phyloP scores from a whole-genome alignment of 2,888 invertebrate species.

The Galerucella nymphaeae region DNA sequence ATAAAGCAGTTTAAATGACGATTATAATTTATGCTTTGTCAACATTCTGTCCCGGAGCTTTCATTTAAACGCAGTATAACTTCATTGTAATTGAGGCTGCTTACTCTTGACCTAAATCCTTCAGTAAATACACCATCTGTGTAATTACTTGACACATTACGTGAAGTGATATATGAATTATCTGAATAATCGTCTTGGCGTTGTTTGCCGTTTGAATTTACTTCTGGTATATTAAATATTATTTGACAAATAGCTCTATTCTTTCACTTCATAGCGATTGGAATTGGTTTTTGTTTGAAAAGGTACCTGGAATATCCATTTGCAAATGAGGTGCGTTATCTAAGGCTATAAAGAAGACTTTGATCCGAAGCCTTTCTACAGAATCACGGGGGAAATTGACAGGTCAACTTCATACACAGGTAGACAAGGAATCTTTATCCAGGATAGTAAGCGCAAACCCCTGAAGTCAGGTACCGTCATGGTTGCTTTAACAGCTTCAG shows the following conservation, averaged over 20 bases:
- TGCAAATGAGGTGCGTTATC: no score
- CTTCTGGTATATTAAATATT: background rate
- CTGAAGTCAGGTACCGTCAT: no score
- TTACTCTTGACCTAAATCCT: slow-evolving; percentile 14
- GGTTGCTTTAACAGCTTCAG: no score
- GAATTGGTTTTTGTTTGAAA: no score
- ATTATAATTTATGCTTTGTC: background rate
- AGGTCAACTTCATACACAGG: no score
- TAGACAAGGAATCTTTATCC: no score
- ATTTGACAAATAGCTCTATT: background rate
- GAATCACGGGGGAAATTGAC: no score
- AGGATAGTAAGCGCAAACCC: no score
- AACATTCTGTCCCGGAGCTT: background rate
- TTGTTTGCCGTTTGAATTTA: background rate
- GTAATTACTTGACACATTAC: slow-evolving; percentile 13
- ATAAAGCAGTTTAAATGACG: background rate
- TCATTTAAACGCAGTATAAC: slow-evolving; percentile 5
- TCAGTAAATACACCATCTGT: slow-evolving; percentile 12
- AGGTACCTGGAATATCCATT: no score
- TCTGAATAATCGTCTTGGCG: background rate
- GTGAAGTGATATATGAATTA: slow-evolving; percentile 4
- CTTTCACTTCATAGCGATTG: no score
- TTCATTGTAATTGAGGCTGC: slow-evolving; percentile 7
- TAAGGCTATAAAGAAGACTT: no score
- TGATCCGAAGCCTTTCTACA: no score